Evolutionary conservation across 1,140 invertebrate genomes (phyloP), one percentile per base, ranked within the genome.

Genomic region (Homarus americanus): DNA sequence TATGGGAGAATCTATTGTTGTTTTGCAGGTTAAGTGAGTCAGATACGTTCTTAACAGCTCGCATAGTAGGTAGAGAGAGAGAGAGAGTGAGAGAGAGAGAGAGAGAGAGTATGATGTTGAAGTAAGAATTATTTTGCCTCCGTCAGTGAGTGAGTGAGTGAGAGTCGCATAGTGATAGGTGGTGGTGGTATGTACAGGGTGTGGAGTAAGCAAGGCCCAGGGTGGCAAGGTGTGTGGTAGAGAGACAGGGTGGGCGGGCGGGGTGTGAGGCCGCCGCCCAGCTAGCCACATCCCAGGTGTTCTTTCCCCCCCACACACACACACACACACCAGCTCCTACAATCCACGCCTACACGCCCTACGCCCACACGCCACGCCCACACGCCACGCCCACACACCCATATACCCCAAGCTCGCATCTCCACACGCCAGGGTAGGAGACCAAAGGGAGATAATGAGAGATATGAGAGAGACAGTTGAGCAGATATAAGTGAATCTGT

Each of bases 201-300:
- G n/a, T n/a, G n/a, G n/a, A n/a, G n/a, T n/a, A n/a, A n/a, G n/a
- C n/a, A n/a, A n/a, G n/a, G n/a, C n/a, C 53, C 34, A 34, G 9
- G 5, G 66, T 41, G 40, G 38, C 32, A 84, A 36, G 36, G 17
- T 17, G 53, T 40, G 63, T 3, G 49, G 38, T 24, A 44, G 28
- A 38, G 24, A 41, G 34, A n/a, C n/a, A 5, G 49, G 28, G 49
- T 15, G 28, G 17, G 24, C 24, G 69, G 28, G 12, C 44, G 34
- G 58, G 41, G 69, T 86, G 84, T 76, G 84, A 36, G 72, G 40
- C 44, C 40, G 84, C 84, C 84, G 84, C 84, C 84, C 84, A 87
- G 44, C 84, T 87, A 24, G 84, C 75, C 72, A 28, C 84, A 10
- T 24, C 53, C n/a, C 49, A n/a, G 84, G 84, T 87, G 84, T 87